Conservation (phyloP, 64 coral and sea anemone genomes). For the Stichodactyla mertensii region DNA sequence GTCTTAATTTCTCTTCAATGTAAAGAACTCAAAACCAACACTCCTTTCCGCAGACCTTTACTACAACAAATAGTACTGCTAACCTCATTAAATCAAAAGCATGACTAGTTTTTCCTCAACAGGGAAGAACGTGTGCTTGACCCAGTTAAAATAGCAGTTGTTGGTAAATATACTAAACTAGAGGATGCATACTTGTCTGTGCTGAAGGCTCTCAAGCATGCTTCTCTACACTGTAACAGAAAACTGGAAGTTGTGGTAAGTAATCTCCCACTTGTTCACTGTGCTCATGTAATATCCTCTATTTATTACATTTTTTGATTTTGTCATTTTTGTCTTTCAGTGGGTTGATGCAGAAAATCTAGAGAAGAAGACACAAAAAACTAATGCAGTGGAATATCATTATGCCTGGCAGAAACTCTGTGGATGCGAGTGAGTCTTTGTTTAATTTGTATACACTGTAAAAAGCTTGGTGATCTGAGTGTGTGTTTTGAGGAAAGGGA, state of each 20-base stretch:
- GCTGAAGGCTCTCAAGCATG: constrained; percentile 93
- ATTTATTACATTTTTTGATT: not conserved
- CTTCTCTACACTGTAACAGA: constrained; percentile 84
- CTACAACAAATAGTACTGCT: not conserved
- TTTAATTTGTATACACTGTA: too few relatives aligned
- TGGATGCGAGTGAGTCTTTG: constrained; percentile 61
- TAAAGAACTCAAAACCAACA: too few relatives aligned
- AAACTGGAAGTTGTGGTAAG: constrained; percentile 66
- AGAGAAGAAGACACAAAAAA: constrained; percentile 36
- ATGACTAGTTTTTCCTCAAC: not conserved
- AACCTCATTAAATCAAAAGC: not conserved
- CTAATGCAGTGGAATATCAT: constrained; percentile 77
- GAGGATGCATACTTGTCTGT: constrained; percentile 95
- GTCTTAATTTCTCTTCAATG: not conserved
- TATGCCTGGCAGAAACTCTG: constrained; percentile 84
- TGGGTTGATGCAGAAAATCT: constrained; percentile 91
- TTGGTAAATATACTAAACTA: constrained; percentile 92
- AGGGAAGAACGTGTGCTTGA: constrained; percentile 66
- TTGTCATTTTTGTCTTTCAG: constrained; percentile 9
- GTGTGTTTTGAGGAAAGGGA: too few relatives aligned
- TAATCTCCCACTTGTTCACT: not conserved
- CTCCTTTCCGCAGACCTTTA: not conserved
- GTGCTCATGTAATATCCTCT: too few relatives aligned
- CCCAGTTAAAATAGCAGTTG: constrained; percentile 86
- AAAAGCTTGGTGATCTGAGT: too few relatives aligned